Evolutionary conservation across 1,140 invertebrate species (phyloP), one percentile per base, ranked within the genome.

Genomic region (Phymastichus coffea): DNA sequence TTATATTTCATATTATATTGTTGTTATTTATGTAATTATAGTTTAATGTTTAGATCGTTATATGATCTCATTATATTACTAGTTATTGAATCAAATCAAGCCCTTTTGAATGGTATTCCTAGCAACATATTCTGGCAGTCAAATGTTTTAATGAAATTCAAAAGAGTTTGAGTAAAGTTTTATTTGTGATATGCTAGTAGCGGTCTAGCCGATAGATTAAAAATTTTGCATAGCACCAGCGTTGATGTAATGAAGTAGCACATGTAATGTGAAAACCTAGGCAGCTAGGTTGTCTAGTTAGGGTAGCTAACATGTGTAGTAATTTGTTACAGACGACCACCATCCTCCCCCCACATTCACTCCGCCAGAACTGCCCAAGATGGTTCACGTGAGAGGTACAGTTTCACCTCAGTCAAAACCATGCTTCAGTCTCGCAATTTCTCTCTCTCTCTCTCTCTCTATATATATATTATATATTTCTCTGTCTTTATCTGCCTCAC

Each of bases 291-390:
- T 62, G 44, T 69, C 76, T 76, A 73, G 69, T 38, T 78, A 74
- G 78, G 71, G 73, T 79, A 79, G 79, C 76, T 80, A 79, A 79
- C 72, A 79, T 79, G 73, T 85, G 81, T 85, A 85, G 85, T 82
- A 81, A 79, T 88, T 86, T 89, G 88, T 91, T 92, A 85, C 90
- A 93, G 90, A 93, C 91, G 90, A 93, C 84, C 89, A 91, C 85
- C 90, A 92, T 86, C 90, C 89, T 87, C 90, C 91, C 83, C 91
- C 91, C 82, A 93, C 91, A 84, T 94, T 93, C 86, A 95, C 92
- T 84, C 92, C 92, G 85, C 92, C 93, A 87, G 93, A 95, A 89
- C 90, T 95, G 85, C 92, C 92, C 84, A 95, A 95, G 88, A 91
- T 92, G 88, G 91, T 93, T 87, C 92, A 94, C 89, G 87, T 93